Base-by-base conservation (phyloP, 2,797 vertebrate genomes). In the Danio choprae region DNA sequence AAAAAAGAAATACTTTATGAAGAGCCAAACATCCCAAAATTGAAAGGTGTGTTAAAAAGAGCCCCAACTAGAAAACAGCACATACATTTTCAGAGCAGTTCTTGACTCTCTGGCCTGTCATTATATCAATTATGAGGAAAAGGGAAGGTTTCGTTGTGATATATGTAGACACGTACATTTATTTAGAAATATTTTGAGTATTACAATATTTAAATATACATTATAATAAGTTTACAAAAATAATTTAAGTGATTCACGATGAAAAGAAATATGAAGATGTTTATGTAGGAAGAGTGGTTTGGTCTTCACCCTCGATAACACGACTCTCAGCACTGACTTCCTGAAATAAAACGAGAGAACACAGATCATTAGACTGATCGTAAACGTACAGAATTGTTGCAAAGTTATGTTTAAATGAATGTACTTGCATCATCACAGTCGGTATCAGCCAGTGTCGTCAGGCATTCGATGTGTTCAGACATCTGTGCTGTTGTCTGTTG, bases 241-340 rank as follows among this genome's bases (percentile, higher is more conserved):
- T 11, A 13, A 46, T 29, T 56, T 7, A 16, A 43, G 4, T 4
- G 7, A 13, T 50, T 41, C 41, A 55, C 4, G 20, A 11, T 36
- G 55, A n/a, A 38, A 46, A 71, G 18, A 36, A 36, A 40, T 13
- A 6, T 18, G 15, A 46, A 12, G n/a, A 15, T 22, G 15, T 75
- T 58, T 5, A 77, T 50, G 53, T 69, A 15, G 16, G 64, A 2
- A 59, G 15, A 40, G 53, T 60, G 16, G 64, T 7, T 78, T 78
- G 75, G 55, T 69, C 75, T 56, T 69, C 50, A 2, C 75, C 75
- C 64, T 69, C 64, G 20, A 59, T 69, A 43, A 78, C 53, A 0
- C 75, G 75, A 38, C 43, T 50, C 55, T 69, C 75, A 1, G 55
- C 43, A 0, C 41, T 40, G 41, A 48, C 53, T 7, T 77, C 75